A percentile compares a stretch with the other conserved stretches of the same genome.
phyloP scores from a whole-genome alignment of 2,888 invertebrate species.

The Aspidiotus destructor region DNA sequence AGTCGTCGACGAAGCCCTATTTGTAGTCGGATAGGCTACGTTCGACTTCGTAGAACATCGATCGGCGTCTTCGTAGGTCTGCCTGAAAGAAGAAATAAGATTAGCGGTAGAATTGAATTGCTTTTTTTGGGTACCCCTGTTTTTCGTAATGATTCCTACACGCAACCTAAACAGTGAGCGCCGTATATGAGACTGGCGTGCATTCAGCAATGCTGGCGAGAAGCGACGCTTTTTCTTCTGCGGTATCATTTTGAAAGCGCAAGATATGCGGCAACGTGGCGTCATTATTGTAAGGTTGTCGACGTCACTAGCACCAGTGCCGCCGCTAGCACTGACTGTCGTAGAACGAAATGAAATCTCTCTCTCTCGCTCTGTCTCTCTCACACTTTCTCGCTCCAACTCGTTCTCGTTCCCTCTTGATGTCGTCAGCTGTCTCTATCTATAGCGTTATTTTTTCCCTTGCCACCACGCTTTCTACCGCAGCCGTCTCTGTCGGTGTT shows the following conservation, averaged over 20 bases:
- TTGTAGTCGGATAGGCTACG: too few relatives aligned
- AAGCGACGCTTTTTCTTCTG: too few relatives aligned
- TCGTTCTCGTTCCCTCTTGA: neutral
- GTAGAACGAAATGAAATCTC: neutral
- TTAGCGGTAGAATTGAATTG: too few relatives aligned
- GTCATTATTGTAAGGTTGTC: conserved; percentile 28
- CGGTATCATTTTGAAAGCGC: conserved; percentile 12
- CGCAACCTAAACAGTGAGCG: too few relatives aligned
- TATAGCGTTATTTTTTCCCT: neutral
- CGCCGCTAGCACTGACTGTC: conserved; percentile 6
- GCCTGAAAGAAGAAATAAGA: too few relatives aligned
- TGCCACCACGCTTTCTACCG: conserved; percentile 3
- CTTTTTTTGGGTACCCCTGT: too few relatives aligned
- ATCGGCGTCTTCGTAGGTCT: too few relatives aligned
- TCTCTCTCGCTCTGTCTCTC: neutral
- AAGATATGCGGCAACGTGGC: conserved; percentile 21
- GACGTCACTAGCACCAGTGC: conserved; percentile 31
- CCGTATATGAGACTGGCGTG: too few relatives aligned
- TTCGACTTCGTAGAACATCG: too few relatives aligned
- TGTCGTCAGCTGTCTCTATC: neutral
- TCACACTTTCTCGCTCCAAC: neutral
- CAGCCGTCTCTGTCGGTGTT: neutral
- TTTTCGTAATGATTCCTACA: too few relatives aligned
- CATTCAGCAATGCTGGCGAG: too few relatives aligned
- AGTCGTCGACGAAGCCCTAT: too few relatives aligned